Conservation (phyloP, 2,888 invertebrate genomes). For the Atrina japonica region DNA sequence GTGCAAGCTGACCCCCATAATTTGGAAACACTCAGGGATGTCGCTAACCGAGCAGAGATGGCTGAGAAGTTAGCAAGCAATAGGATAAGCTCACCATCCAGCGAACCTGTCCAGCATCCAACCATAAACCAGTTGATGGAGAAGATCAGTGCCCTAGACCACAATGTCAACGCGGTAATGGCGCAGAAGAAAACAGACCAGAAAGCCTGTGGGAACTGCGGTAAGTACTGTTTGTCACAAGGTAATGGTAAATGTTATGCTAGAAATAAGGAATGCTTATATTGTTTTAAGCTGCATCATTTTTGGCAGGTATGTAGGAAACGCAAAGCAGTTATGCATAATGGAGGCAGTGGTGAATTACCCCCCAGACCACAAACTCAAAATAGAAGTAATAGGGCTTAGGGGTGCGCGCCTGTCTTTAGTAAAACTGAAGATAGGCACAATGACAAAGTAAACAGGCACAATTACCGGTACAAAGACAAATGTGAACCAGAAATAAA, state of each 20-base stretch:
- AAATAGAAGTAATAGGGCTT: too few species aligned
- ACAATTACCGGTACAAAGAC: too few species aligned
- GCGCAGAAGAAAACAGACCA: neutral
- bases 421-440: too few species aligned
- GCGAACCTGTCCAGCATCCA: too few species aligned
- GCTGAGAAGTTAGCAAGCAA: neutral
- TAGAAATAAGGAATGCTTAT: conserved; percentile 5
- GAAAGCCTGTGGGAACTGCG: neutral
- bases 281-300: too few species aligned
- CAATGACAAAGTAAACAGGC: neutral
- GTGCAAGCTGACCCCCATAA: conserved; percentile 6
- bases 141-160: too few species aligned
- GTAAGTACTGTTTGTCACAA: neutral
- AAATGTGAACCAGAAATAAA: conserved; percentile 9
- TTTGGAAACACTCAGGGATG: neutral
- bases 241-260: neutral
- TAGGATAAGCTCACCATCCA: neutral
- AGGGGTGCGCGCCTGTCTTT: too few species aligned
- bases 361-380: conserved; percentile 8
- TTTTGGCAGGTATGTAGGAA: too few species aligned
- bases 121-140: too few species aligned
- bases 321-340: too few species aligned
- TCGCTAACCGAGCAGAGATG: conserved; percentile 13
- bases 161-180: too few species aligned
- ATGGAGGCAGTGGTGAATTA: too few species aligned